These are phyloP conservation scores for Tanaodytes sp. DNA, from an alignment of 2,888 invertebrate genomes.

Conservation along the genomic window DNA sequence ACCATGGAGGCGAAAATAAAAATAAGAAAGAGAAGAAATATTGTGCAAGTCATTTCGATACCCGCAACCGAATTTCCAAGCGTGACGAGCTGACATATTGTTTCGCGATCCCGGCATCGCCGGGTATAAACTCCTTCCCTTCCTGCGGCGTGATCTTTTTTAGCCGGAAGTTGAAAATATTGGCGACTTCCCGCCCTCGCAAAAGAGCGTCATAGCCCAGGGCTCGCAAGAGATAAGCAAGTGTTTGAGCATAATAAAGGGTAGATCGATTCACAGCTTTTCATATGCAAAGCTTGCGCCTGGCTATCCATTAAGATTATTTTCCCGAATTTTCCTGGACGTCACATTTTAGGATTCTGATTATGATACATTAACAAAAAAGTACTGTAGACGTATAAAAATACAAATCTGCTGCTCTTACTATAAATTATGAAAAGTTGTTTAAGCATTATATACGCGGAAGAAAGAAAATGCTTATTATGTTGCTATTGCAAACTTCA, in stretches of 20 bases:
- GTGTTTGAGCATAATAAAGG: constrained; percentile 67
- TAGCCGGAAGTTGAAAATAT: constrained; percentile 70
- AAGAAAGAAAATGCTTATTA: no score
- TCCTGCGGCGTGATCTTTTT: constrained; percentile 45
- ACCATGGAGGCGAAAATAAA: constrained; percentile 33
- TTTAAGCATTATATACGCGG: no score
- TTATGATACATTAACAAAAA: constrained; percentile 22
- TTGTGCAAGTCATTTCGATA: constrained; percentile 50
- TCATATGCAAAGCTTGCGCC: constrained; percentile 72
- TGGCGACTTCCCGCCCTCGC: constrained; percentile 65
- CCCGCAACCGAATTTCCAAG: constrained; percentile 52
- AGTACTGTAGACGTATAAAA: no score
- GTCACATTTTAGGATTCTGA: constrained; percentile 27
- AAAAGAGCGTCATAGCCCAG: constrained; percentile 51
- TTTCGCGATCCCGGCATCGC: constrained; percentile 58
- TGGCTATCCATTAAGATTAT: constrained; percentile 72
- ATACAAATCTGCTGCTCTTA: no score
- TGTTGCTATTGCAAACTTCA: no score
- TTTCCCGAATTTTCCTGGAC: constrained; percentile 61
- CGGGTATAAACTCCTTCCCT: constrained; percentile 53
- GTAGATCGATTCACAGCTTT: constrained; percentile 71
- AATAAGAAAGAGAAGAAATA: constrained; percentile 37
- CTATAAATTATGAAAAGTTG: no score
- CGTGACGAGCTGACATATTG: constrained; percentile 67
- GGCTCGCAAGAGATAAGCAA: constrained; percentile 57